These are phyloP conservation scores for Metacarcinus magister DNA, from an alignment of 2,888 invertebrate genomes.

Conservation along the genomic window DNA sequence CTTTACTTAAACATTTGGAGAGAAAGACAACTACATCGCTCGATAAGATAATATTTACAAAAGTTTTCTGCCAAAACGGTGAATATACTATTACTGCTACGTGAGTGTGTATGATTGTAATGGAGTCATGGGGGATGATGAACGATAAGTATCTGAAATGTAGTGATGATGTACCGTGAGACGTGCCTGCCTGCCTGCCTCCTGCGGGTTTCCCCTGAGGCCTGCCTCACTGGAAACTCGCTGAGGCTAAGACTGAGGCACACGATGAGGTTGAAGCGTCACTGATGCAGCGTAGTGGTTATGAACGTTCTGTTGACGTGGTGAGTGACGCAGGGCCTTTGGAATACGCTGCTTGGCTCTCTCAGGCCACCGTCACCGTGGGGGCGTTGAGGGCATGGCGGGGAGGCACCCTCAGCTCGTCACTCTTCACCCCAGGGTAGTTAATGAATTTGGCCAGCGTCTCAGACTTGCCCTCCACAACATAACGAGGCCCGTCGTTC, in stretches of 20 bases:
- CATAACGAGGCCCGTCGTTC: slow-evolving; percentile 67
- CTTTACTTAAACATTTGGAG: not conserved
- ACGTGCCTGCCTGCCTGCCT: not conserved
- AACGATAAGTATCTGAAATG: not conserved
- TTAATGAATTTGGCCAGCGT: slow-evolving; percentile 69
- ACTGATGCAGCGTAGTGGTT: not conserved
- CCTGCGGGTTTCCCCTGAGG: not conserved
- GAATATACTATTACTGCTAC: not conserved
- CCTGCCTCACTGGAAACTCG: not conserved
- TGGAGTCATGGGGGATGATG: not conserved
- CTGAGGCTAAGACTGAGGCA: slow-evolving; percentile 6
- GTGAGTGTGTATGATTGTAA: not conserved
- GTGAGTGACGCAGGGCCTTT: not conserved
- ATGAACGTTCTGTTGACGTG: not conserved
- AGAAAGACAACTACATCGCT: not conserved
- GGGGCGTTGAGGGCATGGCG: slow-evolving; percentile 73
- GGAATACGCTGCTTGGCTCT: not conserved
- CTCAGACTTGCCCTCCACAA: slow-evolving; percentile 71
- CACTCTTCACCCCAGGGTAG: slow-evolving; percentile 55
- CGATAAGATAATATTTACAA: not conserved
- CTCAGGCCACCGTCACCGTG: slow-evolving; percentile 77
- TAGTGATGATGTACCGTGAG: slow-evolving; percentile 27
- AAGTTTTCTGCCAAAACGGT: not conserved
- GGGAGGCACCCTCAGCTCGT: slow-evolving; percentile 77
- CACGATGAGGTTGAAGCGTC: not conserved